These are phyloP conservation scores for Rhorus exstirpatorius DNA, from an alignment of 2,888 invertebrate genomes.

Conservation along the genomic window DNA sequence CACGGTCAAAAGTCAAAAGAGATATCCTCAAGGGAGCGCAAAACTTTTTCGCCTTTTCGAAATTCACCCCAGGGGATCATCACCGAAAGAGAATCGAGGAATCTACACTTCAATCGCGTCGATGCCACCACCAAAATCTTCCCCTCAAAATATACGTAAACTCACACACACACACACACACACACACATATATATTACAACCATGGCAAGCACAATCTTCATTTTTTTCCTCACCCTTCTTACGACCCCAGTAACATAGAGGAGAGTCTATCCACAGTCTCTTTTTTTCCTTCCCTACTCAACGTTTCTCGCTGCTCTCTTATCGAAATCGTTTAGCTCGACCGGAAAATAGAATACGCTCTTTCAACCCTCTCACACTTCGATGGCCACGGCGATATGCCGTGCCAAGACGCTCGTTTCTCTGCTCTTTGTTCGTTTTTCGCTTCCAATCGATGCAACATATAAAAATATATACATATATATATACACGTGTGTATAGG, in stretches of 20 bases:
- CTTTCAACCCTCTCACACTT: conserved; percentile 63
- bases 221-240: conserved; percentile 48
- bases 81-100: conserved; percentile 63
- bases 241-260: conserved; percentile 10
- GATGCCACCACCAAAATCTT: conserved; percentile 32
- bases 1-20: background rate
- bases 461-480: background rate
- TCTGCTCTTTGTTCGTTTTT: conserved; percentile 66
- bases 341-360: conserved; percentile 72
- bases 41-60: conserved; percentile 29
- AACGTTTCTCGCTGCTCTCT: conserved; percentile 52
- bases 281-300: conserved; percentile 26
- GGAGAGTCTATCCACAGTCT: conserved; percentile 34
- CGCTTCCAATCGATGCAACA: conserved; percentile 39
- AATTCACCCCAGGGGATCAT: conserved; percentile 64
- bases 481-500: background rate
- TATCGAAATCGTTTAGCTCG: conserved; percentile 72
- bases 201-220: conserved; percentile 4
- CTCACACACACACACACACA: conserved; percentile 1
- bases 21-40: conserved; percentile 7
- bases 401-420: conserved; percentile 59
- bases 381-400: conserved; percentile 58
- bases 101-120: conserved; percentile 60
- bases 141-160: background rate
- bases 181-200: background rate